Percentiles rank a stretch among this genome's conserved stretches.
These are phyloP conservation scores for Typhlichthys subterraneus DNA, from an alignment of 2,797 vertebrate species.

Conservation along the genomic window DNA sequence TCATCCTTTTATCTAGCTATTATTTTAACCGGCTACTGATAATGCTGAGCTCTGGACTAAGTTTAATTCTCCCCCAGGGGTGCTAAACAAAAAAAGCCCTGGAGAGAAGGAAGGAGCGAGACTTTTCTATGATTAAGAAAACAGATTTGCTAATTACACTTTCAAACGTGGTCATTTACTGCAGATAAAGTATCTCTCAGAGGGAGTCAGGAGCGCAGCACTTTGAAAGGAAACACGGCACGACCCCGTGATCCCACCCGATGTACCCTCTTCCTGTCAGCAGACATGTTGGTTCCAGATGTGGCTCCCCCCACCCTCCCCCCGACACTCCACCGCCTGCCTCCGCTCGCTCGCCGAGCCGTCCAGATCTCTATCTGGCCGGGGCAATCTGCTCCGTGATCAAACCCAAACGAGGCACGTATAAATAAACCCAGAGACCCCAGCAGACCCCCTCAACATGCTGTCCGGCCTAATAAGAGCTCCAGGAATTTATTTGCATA, in stretches of 20 bases:
- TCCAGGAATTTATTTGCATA: constrained; percentile 55
- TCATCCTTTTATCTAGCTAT: constrained; percentile 15
- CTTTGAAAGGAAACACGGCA: constrained; percentile 89
- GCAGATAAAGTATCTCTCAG: constrained; percentile 97
- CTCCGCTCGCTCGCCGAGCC: constrained; percentile 51
- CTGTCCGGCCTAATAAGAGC: constrained; percentile 54
- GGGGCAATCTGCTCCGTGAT: constrained; percentile 65
- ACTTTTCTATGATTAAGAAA: constrained; percentile 92
- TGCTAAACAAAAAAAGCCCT: constrained; percentile 48
- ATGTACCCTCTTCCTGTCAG: constrained; percentile 86
- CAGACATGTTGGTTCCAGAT: constrained; percentile 97
- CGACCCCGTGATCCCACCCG: constrained; percentile 87
- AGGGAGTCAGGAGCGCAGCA: constrained; percentile 85
- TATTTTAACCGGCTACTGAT: constrained; percentile 66
- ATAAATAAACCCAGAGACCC: constrained; percentile 66
- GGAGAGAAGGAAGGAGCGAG: constrained; percentile 63
- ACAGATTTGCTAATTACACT: constrained; percentile 94
- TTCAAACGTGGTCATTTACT: constrained; percentile 94
- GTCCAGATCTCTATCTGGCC: constrained; percentile 65
- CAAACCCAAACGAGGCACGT: constrained; percentile 51
- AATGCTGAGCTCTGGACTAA: constrained; percentile 59
- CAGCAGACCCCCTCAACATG: constrained; percentile 49
- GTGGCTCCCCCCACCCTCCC: constrained; percentile 57
- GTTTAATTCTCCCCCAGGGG: constrained; percentile 49
- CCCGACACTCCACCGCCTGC: constrained; percentile 41